Conservation (phyloP, 2,888 invertebrate genomes). For the Erebia palarica region DNA sequence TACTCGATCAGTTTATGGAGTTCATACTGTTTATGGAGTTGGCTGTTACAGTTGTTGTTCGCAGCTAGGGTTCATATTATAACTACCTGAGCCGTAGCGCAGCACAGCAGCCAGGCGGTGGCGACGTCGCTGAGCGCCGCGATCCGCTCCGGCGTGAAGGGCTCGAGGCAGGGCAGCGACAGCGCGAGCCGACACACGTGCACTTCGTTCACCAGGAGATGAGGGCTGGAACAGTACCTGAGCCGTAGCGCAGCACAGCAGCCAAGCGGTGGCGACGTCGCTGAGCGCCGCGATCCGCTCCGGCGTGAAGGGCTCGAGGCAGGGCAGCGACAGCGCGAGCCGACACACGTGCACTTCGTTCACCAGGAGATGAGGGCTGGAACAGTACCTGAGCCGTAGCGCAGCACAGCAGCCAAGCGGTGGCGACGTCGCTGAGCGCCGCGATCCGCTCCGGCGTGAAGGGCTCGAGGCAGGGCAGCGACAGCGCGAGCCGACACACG, state of each 20-base stretch:
- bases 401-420: slow-evolving; percentile 89
- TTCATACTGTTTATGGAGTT: too few relatives aligned
- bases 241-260: too few relatives aligned
- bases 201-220: slow-evolving; percentile 92
- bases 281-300: too few relatives aligned
- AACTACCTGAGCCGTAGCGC: slow-evolving; percentile 86
- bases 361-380: slow-evolving; percentile 89
- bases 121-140: slow-evolving; percentile 91
- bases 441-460: slow-evolving; percentile 91
- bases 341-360: slow-evolving; percentile 92
- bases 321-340: too few relatives aligned
- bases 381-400: slow-evolving; percentile 86
- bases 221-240: slow-evolving; percentile 83
- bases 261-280: too few relatives aligned
- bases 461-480: slow-evolving; percentile 94
- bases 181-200: slow-evolving; percentile 91
- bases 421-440: slow-evolving; percentile 90
- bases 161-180: slow-evolving; percentile 93
- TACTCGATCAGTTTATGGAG: too few relatives aligned
- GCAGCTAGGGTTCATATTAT: not conserved
- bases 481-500: slow-evolving; percentile 91
- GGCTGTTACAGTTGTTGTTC: not conserved
- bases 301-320: too few relatives aligned
- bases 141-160: slow-evolving; percentile 91
- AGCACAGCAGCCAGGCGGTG: slow-evolving; percentile 89